These are phyloP conservation scores for Nipponia nippon DNA, from an alignment of 2,113 vertebrate genomes.

Conservation along the genomic window DNA sequence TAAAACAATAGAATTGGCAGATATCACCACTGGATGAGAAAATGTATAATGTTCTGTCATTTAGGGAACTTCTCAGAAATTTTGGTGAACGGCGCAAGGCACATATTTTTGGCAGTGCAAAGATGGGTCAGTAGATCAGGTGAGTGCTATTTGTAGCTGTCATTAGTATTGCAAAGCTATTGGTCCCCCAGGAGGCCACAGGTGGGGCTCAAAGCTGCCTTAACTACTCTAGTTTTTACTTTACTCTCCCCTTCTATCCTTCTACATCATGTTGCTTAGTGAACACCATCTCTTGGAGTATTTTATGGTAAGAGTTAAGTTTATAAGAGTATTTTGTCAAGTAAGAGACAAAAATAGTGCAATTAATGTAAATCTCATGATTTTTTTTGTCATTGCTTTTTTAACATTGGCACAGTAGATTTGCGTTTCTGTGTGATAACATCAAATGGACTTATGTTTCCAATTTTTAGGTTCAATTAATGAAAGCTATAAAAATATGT, in stretches of 20 bases:
- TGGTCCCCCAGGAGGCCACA: not conserved
- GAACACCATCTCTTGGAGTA: not conserved
- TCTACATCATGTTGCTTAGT: not conserved
- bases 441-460: not conserved
- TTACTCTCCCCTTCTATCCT: not conserved
- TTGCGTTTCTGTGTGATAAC: not conserved
- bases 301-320: not conserved
- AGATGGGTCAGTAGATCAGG: not conserved
- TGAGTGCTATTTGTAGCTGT: not conserved
- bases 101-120: not conserved
- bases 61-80: not conserved
- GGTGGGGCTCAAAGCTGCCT: not conserved
- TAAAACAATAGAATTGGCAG: not conserved
- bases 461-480: not conserved
- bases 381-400: not conserved
- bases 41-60: not conserved
- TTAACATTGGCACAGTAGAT: not conserved
- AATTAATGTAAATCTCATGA: not conserved
- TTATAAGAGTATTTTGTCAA: not conserved
- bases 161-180: not conserved
- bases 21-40: not conserved
- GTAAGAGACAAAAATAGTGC: not conserved
- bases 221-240: not conserved
- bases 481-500: not conserved
- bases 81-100: not conserved